Percentiles rank a stretch among this genome's conserved stretches.
Conservation (phyloP, 30 jellyfish, hydroid and myxozoan species). For the Turritopsis dohrnii region DNA sequence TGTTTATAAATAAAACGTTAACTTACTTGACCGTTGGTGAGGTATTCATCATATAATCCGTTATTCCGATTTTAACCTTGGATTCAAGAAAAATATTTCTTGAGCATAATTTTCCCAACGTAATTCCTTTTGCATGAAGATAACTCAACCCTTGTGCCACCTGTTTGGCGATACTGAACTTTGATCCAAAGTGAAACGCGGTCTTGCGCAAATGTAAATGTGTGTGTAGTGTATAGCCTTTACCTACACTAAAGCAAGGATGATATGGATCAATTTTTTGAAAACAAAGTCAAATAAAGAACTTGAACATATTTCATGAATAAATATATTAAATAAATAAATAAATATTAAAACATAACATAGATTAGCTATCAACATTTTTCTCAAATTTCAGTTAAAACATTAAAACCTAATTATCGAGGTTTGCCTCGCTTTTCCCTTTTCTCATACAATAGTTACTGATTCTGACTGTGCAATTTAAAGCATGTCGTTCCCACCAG, state of each 20-base stretch:
- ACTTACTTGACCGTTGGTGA: slow-evolving; percentile 58
- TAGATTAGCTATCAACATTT: no score
- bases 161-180: slow-evolving; percentile 49
- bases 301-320: no score
- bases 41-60: slow-evolving; percentile 50
- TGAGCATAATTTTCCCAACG: slow-evolving; percentile 68
- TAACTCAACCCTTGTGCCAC: slow-evolving; percentile 86
- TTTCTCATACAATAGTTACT: no score
- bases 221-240: slow-evolving; percentile 59
- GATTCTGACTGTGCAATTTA: no score
- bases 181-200: slow-evolving; percentile 39
- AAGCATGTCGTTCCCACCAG: no score
- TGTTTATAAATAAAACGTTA: no score
- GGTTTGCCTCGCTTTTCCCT: no score
- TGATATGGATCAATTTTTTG: not conserved
- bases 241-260: slow-evolving; percentile 40
- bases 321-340: no score
- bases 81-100: slow-evolving; percentile 68
- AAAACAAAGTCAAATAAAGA: slow-evolving; percentile 2
- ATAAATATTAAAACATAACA: no score
- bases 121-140: slow-evolving; percentile 71
- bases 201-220: slow-evolving; percentile 48
- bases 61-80: slow-evolving; percentile 65
- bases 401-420: no score
- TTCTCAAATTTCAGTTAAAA: no score